Conservation (phyloP, 2,888 invertebrate genomes). For the Tigriopus californicus region DNA sequence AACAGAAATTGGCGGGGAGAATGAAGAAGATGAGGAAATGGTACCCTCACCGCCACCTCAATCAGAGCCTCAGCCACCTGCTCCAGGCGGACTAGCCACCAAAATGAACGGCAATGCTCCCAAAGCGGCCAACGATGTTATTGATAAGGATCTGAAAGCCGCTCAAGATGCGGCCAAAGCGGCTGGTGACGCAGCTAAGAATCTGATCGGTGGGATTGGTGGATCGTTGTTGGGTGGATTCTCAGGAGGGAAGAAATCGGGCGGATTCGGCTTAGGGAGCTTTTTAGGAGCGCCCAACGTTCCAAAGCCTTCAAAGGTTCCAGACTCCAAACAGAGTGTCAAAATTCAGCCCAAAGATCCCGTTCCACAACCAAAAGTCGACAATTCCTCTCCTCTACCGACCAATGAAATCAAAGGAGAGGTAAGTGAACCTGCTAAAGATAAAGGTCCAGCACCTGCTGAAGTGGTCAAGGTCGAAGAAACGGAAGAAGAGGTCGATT, state of each 20-base stretch:
- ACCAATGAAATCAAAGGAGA: no score
- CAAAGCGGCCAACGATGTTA: neutral
- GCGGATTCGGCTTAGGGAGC: no score
- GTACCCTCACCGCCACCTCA: neutral
- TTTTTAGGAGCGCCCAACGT: neutral
- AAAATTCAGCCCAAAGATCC: no score
- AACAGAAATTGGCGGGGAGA: neutral
- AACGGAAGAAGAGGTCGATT: no score
- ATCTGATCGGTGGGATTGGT: conserved; percentile 3
- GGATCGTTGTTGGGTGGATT: neutral
- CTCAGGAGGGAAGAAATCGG: no score
- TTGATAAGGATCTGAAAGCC: conserved; percentile 4
- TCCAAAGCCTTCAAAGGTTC: neutral
- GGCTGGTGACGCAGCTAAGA: conserved; percentile 8
- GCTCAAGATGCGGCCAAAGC: conserved; percentile 14
- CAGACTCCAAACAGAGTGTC: neutral
- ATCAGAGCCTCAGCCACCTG: neutral
- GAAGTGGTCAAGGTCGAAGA: no score
- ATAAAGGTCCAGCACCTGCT: no score
- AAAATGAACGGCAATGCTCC: neutral
- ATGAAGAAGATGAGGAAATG: neutral
- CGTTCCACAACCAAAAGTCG: no score
- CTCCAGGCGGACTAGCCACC: neutral
- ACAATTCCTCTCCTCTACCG: no score
- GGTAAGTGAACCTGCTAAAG: no score